Evolutionary conservation across 2,888 invertebrate genomes (phyloP).

Genomic region (Autographa pulchrina): DNA sequence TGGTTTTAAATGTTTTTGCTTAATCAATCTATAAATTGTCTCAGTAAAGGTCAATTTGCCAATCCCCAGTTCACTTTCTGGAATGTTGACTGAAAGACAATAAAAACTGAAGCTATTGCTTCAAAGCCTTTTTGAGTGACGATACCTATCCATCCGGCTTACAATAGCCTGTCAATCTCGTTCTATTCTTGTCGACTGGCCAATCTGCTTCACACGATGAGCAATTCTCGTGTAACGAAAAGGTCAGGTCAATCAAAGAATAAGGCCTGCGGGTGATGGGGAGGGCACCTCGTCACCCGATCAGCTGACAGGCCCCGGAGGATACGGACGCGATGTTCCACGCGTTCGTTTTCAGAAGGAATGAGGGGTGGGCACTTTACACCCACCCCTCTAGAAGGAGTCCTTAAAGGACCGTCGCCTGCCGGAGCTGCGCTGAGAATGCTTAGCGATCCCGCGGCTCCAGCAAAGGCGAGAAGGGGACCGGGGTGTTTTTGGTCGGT

Average conservation of each 20-base stretch:
- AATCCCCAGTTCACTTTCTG: background rate
- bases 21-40: background rate
- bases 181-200: background rate
- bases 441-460: too few species aligned
- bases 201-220: background rate
- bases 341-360: too few species aligned
- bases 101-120: background rate
- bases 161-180: background rate
- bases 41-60: background rate
- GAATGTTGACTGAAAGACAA: background rate
- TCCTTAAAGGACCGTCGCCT: too few species aligned
- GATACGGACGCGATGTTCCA: too few species aligned
- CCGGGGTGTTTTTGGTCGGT: too few species aligned
- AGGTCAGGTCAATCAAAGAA: background rate
- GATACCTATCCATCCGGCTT: background rate
- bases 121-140: background rate
- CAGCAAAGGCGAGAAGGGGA: too few species aligned
- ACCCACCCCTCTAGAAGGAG: too few species aligned
- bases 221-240: background rate
- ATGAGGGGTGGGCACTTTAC: too few species aligned
- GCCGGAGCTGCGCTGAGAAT: too few species aligned
- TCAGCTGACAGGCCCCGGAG: too few species aligned
- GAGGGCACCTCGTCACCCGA: too few species aligned
- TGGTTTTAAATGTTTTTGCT: background rate
- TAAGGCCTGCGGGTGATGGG: too few species aligned